Evolutionary conservation across 2,113 vertebrate genomes (phyloP).

Genomic region (Prionailurus bengalensis): DNA sequence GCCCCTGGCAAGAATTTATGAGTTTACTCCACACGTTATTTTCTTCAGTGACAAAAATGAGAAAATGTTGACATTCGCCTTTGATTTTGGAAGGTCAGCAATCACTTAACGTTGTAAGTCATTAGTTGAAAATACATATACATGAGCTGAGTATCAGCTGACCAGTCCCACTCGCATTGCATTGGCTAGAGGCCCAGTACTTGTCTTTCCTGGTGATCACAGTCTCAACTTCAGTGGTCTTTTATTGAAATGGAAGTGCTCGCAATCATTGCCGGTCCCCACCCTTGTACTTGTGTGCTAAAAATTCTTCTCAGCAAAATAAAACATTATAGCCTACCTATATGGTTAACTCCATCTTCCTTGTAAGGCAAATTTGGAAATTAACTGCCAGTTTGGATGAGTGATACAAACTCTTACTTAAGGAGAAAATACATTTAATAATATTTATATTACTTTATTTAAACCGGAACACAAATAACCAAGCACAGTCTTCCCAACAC

Average conservation of each 20-base stretch:
- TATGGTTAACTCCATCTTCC: background rate
- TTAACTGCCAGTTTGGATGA: background rate
- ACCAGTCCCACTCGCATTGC: background rate
- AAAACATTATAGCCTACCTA: background rate
- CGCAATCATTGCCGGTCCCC: background rate
- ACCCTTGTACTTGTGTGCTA: background rate
- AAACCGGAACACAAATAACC: background rate
- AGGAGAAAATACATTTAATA: background rate
- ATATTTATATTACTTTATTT: background rate
- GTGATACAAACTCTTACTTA: background rate
- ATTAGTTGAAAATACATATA: background rate
- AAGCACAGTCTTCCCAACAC: background rate
- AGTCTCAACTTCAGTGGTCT: background rate
- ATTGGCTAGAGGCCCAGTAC: background rate
- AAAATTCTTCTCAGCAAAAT: slow-evolving; percentile 10
- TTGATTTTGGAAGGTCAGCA: slow-evolving; percentile 4
- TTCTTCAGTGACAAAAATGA: background rate
- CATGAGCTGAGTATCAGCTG: background rate
- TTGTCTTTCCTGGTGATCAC: background rate
- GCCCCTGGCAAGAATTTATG: background rate
- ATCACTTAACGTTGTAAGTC: background rate
- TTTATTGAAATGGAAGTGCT: background rate
- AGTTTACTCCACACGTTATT: background rate
- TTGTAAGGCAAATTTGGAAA: background rate
- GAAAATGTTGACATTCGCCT: background rate